Evolutionary conservation across 2,888 invertebrate genomes (phyloP), one percentile per base, ranked within the genome.

Genomic region (Tryphoninae sp.): DNA sequence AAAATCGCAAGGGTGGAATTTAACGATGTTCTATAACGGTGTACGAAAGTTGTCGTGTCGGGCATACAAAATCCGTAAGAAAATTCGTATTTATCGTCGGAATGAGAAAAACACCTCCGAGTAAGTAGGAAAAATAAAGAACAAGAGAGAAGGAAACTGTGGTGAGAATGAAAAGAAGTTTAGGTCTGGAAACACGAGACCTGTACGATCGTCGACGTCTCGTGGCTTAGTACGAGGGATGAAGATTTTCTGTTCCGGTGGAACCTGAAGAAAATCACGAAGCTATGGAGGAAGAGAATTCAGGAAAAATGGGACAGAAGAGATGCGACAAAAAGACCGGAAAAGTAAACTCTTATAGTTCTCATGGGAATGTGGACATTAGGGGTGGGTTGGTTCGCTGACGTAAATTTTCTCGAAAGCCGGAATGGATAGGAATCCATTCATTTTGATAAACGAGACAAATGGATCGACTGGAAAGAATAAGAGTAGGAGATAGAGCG

Each of bases 71-170:
- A 26, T 40, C 59, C 22, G 55, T 33, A 58, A 78, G 61, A 62
- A 86, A 85, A 86, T 86, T 83, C 65, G 83, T 84, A 87, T 86
- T 86, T 87, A 86, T 86, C 76, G 80, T 68, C 62, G 23, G 84
- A 67, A 76, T 83, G 84, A 83, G 80, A 80, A 82, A 83, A 81
- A 73, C 73, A 84, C 64, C 33, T 61, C 69, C 78, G 68, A 78
- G 69, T 49, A 55, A 71, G 76, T 55, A 64, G 22, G 42, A 58
- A 65, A 16, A 62, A 69, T 23, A 53, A 62, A 19, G 40, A 61
- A 26, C 0, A n/a, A 61, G 49, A 51, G 49, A 16, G 49, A 67
- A 22, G 33, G 33, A 33, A 33, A 33, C 33, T 6, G 3, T 33
- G 33, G 33, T 33, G 7, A 33, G 33, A 33, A 33, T 33, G 33